phyloP scores from a whole-genome alignment of 1,140 invertebrate genomes.

The Oryzaephilus surinamensis region DNA sequence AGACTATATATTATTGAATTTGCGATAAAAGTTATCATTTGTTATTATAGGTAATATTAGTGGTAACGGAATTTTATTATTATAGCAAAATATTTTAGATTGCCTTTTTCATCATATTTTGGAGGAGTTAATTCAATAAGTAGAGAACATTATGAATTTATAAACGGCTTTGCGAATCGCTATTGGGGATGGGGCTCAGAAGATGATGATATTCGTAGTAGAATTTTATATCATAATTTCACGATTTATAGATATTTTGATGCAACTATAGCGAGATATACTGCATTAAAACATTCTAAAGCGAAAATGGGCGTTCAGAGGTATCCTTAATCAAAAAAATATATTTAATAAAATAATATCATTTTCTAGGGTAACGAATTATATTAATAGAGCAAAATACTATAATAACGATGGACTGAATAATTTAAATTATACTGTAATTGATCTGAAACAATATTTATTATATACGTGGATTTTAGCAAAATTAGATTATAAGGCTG shows the following conservation, averaged over 20 bases:
- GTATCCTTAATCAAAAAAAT: too few species aligned
- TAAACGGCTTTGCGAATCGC: slow-evolving; percentile 86
- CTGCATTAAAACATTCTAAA: slow-evolving; percentile 81
- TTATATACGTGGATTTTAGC: slow-evolving; percentile 68
- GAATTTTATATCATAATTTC: slow-evolving; percentile 64
- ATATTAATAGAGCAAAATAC: slow-evolving; percentile 56
- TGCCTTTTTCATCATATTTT: slow-evolving; percentile 82
- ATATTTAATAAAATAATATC: too few species aligned
- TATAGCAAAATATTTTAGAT: slow-evolving; percentile 42
- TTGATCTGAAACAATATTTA: slow-evolving; percentile 54
- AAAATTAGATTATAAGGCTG: too few species aligned
- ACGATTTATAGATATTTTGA: slow-evolving; percentile 79
- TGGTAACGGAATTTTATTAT: too few species aligned
- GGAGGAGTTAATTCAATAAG: slow-evolving; percentile 82
- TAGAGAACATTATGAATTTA: slow-evolving; percentile 63
- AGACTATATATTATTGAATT: too few species aligned
- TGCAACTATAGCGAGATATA: slow-evolving; percentile 79
- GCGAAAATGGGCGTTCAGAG: slow-evolving; percentile 83
- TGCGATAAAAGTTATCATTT: too few species aligned
- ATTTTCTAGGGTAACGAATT: slow-evolving; percentile 1
- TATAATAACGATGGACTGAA: slow-evolving; percentile 78
- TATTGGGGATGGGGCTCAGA: slow-evolving; percentile 92
- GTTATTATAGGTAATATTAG: too few species aligned
- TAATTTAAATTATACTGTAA: slow-evolving; percentile 70
- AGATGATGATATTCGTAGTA: slow-evolving; percentile 85